Percentiles rank a stretch among this genome's conserved stretches.
These are phyloP conservation scores for Brachymystax lenok DNA, from an alignment of 2,797 vertebrate genomes.

Conservation along the genomic window DNA sequence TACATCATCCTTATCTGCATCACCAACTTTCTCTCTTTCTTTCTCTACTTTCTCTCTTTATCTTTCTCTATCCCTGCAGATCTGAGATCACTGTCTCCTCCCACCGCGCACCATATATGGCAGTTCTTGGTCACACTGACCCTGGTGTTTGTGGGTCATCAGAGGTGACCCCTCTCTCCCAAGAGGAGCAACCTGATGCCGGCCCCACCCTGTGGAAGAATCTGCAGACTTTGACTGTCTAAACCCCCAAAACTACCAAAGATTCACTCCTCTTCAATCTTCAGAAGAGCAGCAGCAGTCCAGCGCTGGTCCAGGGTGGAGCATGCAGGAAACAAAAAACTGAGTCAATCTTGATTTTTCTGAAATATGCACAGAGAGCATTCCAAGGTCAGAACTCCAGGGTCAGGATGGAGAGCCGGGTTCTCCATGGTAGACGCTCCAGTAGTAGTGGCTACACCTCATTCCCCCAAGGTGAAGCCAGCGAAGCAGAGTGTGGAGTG, in stretches of 20 bases:
- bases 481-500: not conserved
- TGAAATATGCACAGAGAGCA: not conserved
- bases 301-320: not conserved
- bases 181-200: conserved; percentile 72
- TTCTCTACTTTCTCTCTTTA: not conserved
- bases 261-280: conserved; percentile 78
- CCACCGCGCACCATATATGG: conserved; percentile 84
- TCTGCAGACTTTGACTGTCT: conserved; percentile 65
- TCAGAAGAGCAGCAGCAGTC: not conserved
- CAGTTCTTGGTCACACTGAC: conserved; percentile 83
- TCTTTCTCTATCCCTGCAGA: conserved; percentile 67
- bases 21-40: not conserved
- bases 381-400: not conserved
- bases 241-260: conserved; percentile 79
- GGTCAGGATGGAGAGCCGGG: not conserved
- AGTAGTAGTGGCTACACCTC: not conserved
- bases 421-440: not conserved
- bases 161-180: conserved; percentile 90
- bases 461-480: not conserved
- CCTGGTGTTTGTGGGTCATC: conserved; percentile 86
- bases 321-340: not conserved
- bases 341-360: not conserved
- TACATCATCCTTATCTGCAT: not conserved
- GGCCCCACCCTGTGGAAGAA: conserved; percentile 73
- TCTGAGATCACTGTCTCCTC: conserved; percentile 83